Evolutionary conservation across 2,113 vertebrate species (phyloP).

Genomic region (Phyllostomus hastatus): DNA sequence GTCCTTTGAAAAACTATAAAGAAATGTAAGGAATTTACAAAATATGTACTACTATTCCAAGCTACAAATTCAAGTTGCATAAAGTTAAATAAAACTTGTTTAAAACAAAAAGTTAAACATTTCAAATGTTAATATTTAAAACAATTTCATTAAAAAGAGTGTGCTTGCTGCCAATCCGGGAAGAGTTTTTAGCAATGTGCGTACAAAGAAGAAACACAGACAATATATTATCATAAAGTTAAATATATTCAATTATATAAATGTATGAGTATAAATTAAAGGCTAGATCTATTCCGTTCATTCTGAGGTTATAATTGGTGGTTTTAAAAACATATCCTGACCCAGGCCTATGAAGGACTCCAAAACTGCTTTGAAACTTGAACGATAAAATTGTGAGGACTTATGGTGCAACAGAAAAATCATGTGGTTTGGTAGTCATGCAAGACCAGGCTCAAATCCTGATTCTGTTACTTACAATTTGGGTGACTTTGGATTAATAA

Average conservation of each 20-base stretch:
- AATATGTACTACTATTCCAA: not conserved
- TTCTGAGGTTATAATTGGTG: not conserved
- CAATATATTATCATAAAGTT: not conserved
- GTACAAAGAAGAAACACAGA: not conserved
- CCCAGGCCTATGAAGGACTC: not conserved
- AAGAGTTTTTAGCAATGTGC: not conserved
- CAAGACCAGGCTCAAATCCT: not conserved
- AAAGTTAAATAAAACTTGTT: not conserved
- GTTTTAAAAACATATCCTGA: not conserved
- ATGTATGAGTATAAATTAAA: not conserved
- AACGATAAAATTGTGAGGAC: not conserved
- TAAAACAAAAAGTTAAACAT: not conserved
- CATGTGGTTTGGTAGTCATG: not conserved
- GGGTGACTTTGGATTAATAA: not conserved
- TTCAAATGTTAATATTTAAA: not conserved
- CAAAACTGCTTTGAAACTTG: not conserved
- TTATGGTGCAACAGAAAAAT: not conserved
- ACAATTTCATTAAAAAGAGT: not conserved
- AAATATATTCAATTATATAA: not conserved
- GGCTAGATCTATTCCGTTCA: not conserved
- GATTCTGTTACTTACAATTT: not conserved
- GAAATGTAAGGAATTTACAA: not conserved
- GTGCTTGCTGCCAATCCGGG: not conserved
- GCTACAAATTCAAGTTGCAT: not conserved
- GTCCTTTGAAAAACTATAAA: not conserved